Percentiles rank a stretch among this genome's conserved stretches.
Conservation (phyloP, 2,113 vertebrate species). For the Tricholaema leucomelas region DNA sequence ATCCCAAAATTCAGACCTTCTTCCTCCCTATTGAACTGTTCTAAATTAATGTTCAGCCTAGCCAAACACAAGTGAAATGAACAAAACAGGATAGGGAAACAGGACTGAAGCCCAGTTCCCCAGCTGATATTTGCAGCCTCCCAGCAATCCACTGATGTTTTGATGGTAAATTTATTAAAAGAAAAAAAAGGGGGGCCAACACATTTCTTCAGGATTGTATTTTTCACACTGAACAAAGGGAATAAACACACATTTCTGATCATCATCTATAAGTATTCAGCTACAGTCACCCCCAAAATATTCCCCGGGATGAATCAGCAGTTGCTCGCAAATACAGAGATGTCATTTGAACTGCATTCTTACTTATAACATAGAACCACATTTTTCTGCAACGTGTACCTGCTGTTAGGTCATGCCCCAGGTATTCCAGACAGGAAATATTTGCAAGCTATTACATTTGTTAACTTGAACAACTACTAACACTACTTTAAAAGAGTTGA, state of each 20-base stretch:
- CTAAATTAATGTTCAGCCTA: neutral
- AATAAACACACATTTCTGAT: neutral
- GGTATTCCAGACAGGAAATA: neutral
- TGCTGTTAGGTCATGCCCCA: neutral
- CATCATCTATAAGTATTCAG: neutral
- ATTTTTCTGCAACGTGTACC: neutral
- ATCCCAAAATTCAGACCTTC: neutral
- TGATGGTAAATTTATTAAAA: neutral
- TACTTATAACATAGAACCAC: neutral
- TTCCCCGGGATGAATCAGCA: neutral
- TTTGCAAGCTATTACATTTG: neutral
- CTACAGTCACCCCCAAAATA: neutral
- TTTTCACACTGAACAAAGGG: neutral
- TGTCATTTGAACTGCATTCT: neutral
- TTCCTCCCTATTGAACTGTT: neutral
- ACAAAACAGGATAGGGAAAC: neutral
- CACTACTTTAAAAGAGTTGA: neutral
- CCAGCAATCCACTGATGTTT: neutral
- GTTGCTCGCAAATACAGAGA: neutral
- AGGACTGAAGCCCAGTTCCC: neutral
- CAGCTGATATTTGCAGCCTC: neutral
- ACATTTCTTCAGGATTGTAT: neutral
- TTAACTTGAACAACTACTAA: neutral
- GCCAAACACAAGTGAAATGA: neutral
- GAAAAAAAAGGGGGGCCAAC: neutral